phyloP scores from a whole-genome alignment of 1,140 invertebrate genomes.

The Listronotus oregonensis region DNA sequence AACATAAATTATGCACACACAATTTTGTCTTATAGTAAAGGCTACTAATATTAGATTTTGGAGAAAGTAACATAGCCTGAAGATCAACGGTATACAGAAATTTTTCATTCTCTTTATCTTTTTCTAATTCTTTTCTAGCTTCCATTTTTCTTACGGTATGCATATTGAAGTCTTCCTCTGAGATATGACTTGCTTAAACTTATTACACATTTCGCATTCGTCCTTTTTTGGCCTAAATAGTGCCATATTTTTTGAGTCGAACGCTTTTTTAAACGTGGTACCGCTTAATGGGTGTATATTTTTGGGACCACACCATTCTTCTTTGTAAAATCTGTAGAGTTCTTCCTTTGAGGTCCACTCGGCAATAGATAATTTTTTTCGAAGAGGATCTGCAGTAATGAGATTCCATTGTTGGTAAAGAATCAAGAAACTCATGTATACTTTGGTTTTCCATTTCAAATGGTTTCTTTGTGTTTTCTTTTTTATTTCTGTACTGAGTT shows the following conservation, averaged over 20 bases:
- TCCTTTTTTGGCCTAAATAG: constrained; percentile 16
- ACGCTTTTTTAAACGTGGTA: neutral
- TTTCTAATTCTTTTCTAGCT: constrained; percentile 38
- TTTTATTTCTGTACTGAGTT: no score
- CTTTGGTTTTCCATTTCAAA: no score
- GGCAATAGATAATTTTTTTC: neutral
- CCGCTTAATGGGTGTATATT: neutral
- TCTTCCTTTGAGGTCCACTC: neutral
- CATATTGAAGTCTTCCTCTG: constrained; percentile 5
- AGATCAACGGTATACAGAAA: constrained; percentile 44
- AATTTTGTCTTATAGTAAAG: no score
- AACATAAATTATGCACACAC: no score
- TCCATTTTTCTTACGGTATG: constrained; percentile 27
- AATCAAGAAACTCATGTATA: no score
- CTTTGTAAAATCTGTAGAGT: neutral
- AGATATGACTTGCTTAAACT: constrained; percentile 13
- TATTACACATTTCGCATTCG: constrained; percentile 19
- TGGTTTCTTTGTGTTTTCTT: no score
- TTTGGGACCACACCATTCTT: neutral
- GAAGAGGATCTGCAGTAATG: neutral
- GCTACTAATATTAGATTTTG: no score
- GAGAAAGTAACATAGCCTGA: constrained; percentile 44
- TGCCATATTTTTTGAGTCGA: neutral
- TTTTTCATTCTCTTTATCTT: constrained; percentile 33
- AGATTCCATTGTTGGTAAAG: no score